Evolutionary conservation across 2,888 invertebrate species (phyloP).

Genomic region (Glyphotaelius pellucidus): DNA sequence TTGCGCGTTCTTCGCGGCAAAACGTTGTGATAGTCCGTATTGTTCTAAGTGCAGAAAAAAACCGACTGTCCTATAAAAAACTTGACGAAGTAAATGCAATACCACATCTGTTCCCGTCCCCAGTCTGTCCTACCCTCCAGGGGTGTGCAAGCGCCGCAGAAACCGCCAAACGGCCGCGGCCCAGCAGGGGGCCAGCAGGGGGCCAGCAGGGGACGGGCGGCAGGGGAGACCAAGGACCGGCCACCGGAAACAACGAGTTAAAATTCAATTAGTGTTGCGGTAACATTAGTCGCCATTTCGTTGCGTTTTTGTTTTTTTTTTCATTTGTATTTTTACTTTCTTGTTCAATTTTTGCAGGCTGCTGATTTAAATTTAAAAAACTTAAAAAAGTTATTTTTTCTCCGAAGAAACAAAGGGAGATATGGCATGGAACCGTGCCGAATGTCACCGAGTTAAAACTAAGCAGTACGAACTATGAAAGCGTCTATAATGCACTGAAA

Average conservation of each 20-base stretch:
- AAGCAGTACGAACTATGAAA: too few relatives aligned
- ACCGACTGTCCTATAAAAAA: neutral
- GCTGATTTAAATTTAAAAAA: too few relatives aligned
- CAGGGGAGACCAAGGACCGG: neutral
- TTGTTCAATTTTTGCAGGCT: neutral
- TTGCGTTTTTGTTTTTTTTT: neutral
- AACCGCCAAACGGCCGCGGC: conserved; percentile 20
- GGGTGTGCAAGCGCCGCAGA: conserved; percentile 17
- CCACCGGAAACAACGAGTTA: conserved; percentile 56
- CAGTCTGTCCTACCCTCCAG: neutral
- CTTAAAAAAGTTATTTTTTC: too few relatives aligned
- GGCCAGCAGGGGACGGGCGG: neutral
- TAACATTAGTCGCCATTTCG: conserved; percentile 37
- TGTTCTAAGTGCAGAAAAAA: neutral
- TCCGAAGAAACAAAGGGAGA: too few relatives aligned
- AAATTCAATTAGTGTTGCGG: conserved; percentile 54
- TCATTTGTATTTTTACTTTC: neutral
- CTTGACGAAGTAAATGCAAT: neutral
- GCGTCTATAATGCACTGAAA: too few relatives aligned
- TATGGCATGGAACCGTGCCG: too few relatives aligned
- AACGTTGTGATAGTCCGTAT: too few relatives aligned
- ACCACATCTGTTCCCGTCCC: neutral
- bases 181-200: neutral
- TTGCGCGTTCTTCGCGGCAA: too few relatives aligned
- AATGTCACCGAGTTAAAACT: too few relatives aligned